These are phyloP conservation scores for Orthonyx spaldingii DNA, from an alignment of 2,113 vertebrate genomes.

Conservation along the genomic window DNA sequence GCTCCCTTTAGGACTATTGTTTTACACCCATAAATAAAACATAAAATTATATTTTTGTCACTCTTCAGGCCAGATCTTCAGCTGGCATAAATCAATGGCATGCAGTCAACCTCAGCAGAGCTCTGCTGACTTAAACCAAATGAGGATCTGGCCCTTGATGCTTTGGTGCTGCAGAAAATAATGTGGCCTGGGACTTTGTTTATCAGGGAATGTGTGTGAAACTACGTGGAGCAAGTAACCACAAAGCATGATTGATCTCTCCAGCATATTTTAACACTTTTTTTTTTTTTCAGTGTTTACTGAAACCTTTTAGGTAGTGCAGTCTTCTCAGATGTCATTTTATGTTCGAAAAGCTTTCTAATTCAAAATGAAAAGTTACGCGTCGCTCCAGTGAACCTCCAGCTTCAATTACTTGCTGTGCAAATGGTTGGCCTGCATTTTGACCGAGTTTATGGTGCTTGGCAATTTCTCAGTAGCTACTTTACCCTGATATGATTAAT, in stretches of 20 bases:
- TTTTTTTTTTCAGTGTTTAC: slow-evolving; percentile 59
- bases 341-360: slow-evolving; percentile 75
- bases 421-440: slow-evolving; percentile 71
- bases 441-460: slow-evolving; percentile 80
- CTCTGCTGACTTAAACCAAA: slow-evolving; percentile 46
- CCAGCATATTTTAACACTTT: slow-evolving; percentile 70
- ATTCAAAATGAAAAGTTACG: slow-evolving; percentile 76
- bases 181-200: slow-evolving; percentile 74
- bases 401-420: slow-evolving; percentile 72
- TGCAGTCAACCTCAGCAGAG: slow-evolving; percentile 55
- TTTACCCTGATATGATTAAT: slow-evolving; percentile 80
- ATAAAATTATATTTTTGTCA: slow-evolving; percentile 77
- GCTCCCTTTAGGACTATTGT: slow-evolving; percentile 67
- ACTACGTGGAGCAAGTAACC: slow-evolving; percentile 57
- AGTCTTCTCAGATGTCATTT: slow-evolving; percentile 70
- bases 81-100: slow-evolving; percentile 54
- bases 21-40: slow-evolving; percentile 78
- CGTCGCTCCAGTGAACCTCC: slow-evolving; percentile 61
- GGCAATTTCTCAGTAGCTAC: slow-evolving; percentile 79
- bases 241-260: slow-evolving; percentile 68
- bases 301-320: slow-evolving; percentile 73
- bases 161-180: slow-evolving; percentile 69
- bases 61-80: slow-evolving; percentile 66
- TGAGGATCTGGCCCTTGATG: slow-evolving; percentile 45
- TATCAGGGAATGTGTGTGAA: slow-evolving; percentile 66